phyloP scores from a whole-genome alignment of 2,797 vertebrate species.

The Phalanger gymnotis region DNA sequence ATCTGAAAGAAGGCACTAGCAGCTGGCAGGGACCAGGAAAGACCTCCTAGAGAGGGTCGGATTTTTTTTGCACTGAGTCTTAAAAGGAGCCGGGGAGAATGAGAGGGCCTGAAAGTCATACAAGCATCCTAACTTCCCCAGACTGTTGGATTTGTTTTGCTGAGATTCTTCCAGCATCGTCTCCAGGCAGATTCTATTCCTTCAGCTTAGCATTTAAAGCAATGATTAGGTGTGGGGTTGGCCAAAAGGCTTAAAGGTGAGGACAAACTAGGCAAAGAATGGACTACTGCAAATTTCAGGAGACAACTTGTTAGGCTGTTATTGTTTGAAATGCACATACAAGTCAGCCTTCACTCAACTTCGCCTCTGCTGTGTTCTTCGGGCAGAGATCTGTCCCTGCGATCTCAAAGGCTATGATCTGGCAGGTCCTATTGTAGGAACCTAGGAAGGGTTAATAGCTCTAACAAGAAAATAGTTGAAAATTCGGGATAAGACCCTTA shows the following conservation, averaged over 20 bases:
- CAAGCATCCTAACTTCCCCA: neutral
- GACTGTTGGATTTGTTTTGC: neutral
- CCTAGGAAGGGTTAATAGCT: too few relatives aligned
- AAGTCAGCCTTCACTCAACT: neutral
- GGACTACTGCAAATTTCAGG: neutral
- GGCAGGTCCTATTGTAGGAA: too few relatives aligned
- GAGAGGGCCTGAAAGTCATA: neutral
- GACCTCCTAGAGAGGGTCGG: neutral
- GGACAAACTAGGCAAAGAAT: neutral
- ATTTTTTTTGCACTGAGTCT: neutral
- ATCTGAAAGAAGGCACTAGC: neutral
- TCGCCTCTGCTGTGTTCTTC: neutral
- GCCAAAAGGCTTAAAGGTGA: neutral
- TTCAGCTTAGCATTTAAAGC: neutral
- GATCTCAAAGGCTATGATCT: neutral
- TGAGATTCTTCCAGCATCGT: neutral
- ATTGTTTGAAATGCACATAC: neutral
- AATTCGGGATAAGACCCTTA: too few relatives aligned
- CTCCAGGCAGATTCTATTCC: neutral
- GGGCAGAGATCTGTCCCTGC: neutral
- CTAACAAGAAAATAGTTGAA: too few relatives aligned
- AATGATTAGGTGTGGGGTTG: neutral
- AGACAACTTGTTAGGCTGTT: neutral
- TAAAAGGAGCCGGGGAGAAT: neutral
- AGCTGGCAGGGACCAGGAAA: neutral